Percentiles rank a stretch among this genome's conserved stretches.
Evolutionary conservation across 2,797 vertebrate species (phyloP).

Genomic region (Mionectes olivaceus): DNA sequence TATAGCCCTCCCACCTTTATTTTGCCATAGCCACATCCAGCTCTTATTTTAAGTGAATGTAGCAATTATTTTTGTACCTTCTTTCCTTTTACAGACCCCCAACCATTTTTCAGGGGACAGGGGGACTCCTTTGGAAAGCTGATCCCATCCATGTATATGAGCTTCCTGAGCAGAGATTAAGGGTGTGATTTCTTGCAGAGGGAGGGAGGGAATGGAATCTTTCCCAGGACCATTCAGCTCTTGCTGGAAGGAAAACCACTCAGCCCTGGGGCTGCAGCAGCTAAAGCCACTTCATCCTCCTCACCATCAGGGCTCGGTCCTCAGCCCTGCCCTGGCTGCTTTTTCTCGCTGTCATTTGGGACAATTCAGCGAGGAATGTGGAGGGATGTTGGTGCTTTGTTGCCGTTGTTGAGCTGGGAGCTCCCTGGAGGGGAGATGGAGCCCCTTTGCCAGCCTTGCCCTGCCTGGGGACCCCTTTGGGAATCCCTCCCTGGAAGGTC

Average conservation of each 20-base stretch:
- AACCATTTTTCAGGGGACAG: background rate
- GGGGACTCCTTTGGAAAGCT: background rate
- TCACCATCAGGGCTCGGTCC: background rate
- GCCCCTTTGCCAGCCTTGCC: background rate
- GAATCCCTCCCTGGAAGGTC: background rate
- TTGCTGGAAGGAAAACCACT: background rate
- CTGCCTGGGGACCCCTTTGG: background rate
- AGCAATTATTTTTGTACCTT: background rate
- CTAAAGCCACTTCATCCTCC: background rate
- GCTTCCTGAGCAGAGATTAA: background rate
- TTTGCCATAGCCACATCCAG: background rate
- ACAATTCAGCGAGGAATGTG: background rate
- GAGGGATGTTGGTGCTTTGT: background rate
- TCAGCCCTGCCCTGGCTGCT: background rate
- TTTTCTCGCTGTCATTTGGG: background rate
- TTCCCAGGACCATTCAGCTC: background rate
- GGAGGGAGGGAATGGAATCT: background rate
- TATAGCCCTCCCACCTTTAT: background rate
- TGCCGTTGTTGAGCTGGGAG: background rate
- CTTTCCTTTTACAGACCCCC: background rate
- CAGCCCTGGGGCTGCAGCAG: background rate
- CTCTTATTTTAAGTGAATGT: background rate
- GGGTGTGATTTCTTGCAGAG: background rate
- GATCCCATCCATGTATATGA: fast-evolving
- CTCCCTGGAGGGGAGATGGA: background rate